Conservation (phyloP, 1,140 invertebrate species). For the Apis florea region DNA sequence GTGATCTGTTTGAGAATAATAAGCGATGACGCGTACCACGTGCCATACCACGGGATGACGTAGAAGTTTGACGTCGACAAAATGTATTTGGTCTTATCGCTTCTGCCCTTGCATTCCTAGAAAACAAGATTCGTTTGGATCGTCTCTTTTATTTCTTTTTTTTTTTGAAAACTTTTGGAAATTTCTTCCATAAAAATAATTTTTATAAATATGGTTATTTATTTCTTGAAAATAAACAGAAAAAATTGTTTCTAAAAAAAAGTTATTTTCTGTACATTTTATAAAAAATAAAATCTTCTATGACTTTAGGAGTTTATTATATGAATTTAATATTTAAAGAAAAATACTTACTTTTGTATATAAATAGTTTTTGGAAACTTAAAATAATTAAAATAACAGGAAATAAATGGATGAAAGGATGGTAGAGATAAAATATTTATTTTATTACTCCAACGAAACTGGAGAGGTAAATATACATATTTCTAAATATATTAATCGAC, state of each 20-base stretch:
- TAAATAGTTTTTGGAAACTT: not conserved
- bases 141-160: not conserved
- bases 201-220: not conserved
- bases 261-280: too few relatives aligned
- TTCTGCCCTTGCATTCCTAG: not conserved
- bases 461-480: not conserved
- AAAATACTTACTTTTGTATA: not conserved
- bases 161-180: not conserved
- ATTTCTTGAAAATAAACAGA: not conserved
- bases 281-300: too few relatives aligned
- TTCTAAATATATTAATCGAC: too few relatives aligned
- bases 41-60: constrained; percentile 32
- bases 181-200: not conserved
- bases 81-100: constrained; percentile 17
- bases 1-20: constrained; percentile 44
- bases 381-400: not conserved
- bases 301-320: too few relatives aligned
- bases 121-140: not conserved
- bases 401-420: not conserved
- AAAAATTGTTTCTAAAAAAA: not conserved
- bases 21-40: constrained; percentile 42
- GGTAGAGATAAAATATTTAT: too few relatives aligned
- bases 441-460: not conserved
- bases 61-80: constrained; percentile 8
- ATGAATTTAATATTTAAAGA: too few relatives aligned